Evolutionary conservation across 1,140 invertebrate genomes (phyloP).

Genomic region (Sminthurides bifidus): DNA sequence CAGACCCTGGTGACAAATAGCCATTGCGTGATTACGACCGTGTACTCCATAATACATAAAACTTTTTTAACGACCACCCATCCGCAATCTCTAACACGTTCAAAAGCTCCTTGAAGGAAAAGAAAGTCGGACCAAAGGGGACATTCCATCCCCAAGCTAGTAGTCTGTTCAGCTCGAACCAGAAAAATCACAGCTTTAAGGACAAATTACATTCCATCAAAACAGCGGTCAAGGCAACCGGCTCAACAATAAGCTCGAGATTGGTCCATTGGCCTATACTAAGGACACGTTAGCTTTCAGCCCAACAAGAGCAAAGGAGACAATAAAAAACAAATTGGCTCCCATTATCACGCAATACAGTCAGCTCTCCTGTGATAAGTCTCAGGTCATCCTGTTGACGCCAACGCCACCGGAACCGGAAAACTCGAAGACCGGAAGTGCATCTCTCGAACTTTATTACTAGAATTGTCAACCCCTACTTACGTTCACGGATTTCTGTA

Average conservation of each 20-base stretch:
- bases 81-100: background rate
- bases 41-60: background rate
- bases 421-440: background rate
- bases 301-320: background rate
- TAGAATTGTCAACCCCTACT: background rate
- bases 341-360: background rate
- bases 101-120: background rate
- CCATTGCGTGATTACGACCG: too few species aligned
- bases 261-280: too few species aligned
- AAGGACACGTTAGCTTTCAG: too few species aligned
- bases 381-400: too few species aligned
- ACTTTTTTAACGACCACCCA: background rate
- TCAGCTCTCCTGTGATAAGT: background rate
- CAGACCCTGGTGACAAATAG: constrained; percentile 6
- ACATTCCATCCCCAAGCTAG: background rate
- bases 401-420: too few species aligned
- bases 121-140: background rate
- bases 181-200: too few species aligned
- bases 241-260: too few species aligned
- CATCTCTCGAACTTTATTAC: background rate
- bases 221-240: too few species aligned
- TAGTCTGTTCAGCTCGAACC: too few species aligned
- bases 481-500: constrained; percentile 24
- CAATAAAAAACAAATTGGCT: background rate
- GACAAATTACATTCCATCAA: too few species aligned